Evolutionary conservation across 2,113 vertebrate genomes (phyloP), one percentile per base, ranked within the genome.

Genomic region (Seriola rivoliana): DNA sequence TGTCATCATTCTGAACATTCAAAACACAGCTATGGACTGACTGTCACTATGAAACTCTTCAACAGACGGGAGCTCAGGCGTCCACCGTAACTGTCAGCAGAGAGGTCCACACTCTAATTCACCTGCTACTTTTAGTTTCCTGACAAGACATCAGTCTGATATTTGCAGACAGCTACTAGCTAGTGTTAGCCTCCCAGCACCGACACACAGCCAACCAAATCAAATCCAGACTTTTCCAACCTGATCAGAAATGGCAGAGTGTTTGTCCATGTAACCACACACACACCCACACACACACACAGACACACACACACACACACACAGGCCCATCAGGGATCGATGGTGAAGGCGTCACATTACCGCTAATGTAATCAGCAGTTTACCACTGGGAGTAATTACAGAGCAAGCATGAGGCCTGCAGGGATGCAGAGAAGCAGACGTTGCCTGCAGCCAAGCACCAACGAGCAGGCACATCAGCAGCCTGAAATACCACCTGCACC

Each of bases 301-400:
- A 50, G 19, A n/a, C 17, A 19, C 50, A 54, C 50, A 70, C 5
- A 70, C 5, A 1, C 32, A 71, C 65, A 70, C 58, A 70, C 11
- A 1, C 58, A 1, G n/a, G 67, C 57, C 63, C 74, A 58, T 73
- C 55, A 4, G 57, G 54, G 66, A 7, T 84, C 77, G 0, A 85
- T 81, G 80, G 2, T 70, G 65, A 69, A 59, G 62, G 84, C 72
- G 52, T 90, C 81, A 80, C 85, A 86, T 84, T 82, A 85, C n/a
- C 7, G 5, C 77, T 87, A 84, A 90, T 85, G 78, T 34, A 76
- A 89, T 80, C 79, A 82, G 77, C 81, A 44, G 8, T 86, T 88
- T 21, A 79, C 69, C 73, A 67, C 74, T 25, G 87, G 81, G 75
- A 89, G 80, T 81, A 86, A 90, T 91, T 81, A 88, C 57, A 77